These are phyloP conservation scores for Scaptomyza hsui DNA, from an alignment of 1,140 invertebrate genomes.

Conservation along the genomic window DNA sequence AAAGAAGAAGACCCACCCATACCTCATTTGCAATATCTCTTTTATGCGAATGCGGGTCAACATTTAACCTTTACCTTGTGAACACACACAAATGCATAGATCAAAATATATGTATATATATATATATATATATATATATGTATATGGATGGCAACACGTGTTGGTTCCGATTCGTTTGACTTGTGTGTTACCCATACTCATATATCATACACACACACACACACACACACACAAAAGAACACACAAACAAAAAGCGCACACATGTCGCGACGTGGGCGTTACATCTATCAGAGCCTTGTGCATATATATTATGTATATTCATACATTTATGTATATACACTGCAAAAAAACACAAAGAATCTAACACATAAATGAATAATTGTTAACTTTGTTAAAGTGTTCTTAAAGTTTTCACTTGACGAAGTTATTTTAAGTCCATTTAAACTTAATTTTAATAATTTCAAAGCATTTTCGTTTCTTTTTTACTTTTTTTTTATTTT, in stretches of 20 bases:
- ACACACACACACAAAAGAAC: background rate
- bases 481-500: background rate
- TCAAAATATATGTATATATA: conserved; percentile 9
- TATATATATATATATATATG: conserved; percentile 19
- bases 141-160: conserved; percentile 40
- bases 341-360: background rate
- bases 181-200: conserved; percentile 9
- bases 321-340: background rate
- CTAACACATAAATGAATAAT: background rate
- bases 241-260: background rate
- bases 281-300: conserved; percentile 36
- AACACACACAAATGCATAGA: conserved; percentile 36
- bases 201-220: background rate
- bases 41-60: conserved; percentile 51
- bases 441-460: too few relatives aligned
- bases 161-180: conserved; percentile 52
- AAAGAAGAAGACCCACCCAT: background rate
- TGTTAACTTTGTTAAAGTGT: background rate
- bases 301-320: conserved; percentile 26
- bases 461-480: too few relatives aligned
- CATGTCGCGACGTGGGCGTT: conserved; percentile 25
- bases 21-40: conserved; percentile 32
- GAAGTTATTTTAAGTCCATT: too few relatives aligned
- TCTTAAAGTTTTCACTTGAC: too few relatives aligned
- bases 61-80: conserved; percentile 54